Conservation (phyloP, 1,140 invertebrate species). For the Drosophila triauraria region DNA sequence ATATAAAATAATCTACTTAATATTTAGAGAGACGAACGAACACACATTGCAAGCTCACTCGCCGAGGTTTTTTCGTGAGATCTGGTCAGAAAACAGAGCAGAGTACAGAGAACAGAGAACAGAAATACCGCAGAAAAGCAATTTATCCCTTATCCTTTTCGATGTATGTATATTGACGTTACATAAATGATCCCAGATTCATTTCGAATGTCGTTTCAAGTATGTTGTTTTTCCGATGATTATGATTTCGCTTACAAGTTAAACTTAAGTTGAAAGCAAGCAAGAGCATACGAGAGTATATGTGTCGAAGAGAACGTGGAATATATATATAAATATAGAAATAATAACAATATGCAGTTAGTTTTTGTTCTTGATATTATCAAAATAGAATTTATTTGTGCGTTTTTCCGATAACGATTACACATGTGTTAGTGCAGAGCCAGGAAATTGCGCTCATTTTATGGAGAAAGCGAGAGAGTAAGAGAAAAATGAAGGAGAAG, state of each 20-base stretch:
- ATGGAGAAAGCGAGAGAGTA: slow-evolving; percentile 17
- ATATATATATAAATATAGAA: slow-evolving; percentile 41
- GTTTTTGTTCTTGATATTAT: slow-evolving; percentile 64
- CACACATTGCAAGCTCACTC: slow-evolving; percentile 67
- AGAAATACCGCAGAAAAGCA: slow-evolving; percentile 23
- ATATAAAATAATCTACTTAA: slow-evolving; percentile 62
- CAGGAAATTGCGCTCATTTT: slow-evolving; percentile 59
- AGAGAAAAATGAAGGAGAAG: slow-evolving; percentile 25
- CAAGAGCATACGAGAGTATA: slow-evolving; percentile 24
- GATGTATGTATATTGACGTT: slow-evolving; percentile 52
- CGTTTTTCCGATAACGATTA: slow-evolving; percentile 56
- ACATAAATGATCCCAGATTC: slow-evolving; percentile 35
- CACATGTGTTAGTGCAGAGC: slow-evolving; percentile 33
- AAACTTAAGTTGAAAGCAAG: slow-evolving; percentile 66
- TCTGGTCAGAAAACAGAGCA: slow-evolving; percentile 30
- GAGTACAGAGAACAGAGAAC: slow-evolving; percentile 16
- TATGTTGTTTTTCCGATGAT: slow-evolving; percentile 57
- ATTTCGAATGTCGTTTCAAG: slow-evolving; percentile 67
- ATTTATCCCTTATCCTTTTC: slow-evolving; percentile 41
- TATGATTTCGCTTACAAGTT: slow-evolving; percentile 70
- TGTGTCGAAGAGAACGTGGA: slow-evolving; percentile 33
- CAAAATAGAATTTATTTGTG: slow-evolving; percentile 68
- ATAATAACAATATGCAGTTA: slow-evolving; percentile 56
- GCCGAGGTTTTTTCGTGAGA: slow-evolving; percentile 66
- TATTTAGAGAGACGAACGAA: slow-evolving; percentile 46